Evolutionary conservation across 2,113 vertebrate genomes (phyloP).

Genomic region (Columbina picui): DNA sequence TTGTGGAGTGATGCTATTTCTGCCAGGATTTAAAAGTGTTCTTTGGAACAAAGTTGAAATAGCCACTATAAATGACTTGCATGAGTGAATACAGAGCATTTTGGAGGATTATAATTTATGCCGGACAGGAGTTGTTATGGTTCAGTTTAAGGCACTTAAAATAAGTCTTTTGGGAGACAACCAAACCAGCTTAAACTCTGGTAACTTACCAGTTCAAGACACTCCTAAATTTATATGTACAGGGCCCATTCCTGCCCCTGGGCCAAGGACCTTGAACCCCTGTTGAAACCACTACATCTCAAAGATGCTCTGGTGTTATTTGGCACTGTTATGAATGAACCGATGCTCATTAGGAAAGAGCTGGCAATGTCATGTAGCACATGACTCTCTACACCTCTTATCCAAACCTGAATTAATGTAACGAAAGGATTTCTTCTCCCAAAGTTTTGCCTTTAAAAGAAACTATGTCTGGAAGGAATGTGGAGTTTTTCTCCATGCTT

Average conservation of each 20-base stretch:
- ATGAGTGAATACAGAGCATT: background rate
- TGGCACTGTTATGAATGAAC: background rate
- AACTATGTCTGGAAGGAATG: background rate
- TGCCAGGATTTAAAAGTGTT: background rate
- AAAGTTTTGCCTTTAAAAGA: background rate
- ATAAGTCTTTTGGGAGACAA: conserved; percentile 46
- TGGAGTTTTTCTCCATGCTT: background rate
- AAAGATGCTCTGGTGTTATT: background rate
- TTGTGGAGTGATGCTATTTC: conserved; percentile 26
- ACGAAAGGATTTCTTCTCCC: background rate
- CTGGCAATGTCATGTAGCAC: background rate
- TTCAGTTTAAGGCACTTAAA: conserved; percentile 38
- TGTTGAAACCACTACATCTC: background rate
- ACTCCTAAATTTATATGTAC: background rate
- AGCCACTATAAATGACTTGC: conserved; percentile 45
- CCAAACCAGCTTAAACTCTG: conserved; percentile 39
- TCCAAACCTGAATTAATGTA: background rate
- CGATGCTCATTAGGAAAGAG: background rate
- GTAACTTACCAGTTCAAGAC: background rate
- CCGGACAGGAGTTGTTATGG: conserved; percentile 32
- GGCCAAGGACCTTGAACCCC: background rate
- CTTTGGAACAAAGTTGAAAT: background rate
- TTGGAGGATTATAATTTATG: conserved; percentile 59
- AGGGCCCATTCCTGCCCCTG: background rate
- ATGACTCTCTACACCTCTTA: background rate